Conservation (phyloP, 2,888 invertebrate genomes). For the Chrysina gloriosa region DNA sequence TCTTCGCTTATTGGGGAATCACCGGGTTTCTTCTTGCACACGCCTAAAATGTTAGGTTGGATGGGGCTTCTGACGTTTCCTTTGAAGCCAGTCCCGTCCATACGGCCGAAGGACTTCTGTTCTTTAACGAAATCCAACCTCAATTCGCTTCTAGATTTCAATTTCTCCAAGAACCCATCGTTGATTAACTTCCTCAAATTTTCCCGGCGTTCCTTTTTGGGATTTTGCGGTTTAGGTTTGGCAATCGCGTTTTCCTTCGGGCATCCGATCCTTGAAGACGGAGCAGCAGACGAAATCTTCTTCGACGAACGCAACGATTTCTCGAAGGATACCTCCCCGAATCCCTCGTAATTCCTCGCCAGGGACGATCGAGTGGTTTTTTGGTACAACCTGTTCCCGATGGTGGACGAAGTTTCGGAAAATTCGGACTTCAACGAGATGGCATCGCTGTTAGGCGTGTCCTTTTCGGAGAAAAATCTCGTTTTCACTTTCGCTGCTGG, state of each 20-base stretch:
- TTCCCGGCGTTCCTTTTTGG: slow-evolving; percentile 51
- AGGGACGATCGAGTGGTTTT: slow-evolving; percentile 71
- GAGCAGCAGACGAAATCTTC: not conserved
- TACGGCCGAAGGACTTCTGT: not conserved
- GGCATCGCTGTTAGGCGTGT: not conserved
- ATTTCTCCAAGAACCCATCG: slow-evolving; percentile 37
- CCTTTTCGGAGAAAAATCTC: not conserved
- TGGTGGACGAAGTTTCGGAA: slow-evolving; percentile 53
- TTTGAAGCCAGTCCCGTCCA: not conserved
- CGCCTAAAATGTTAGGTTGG: too few relatives aligned
- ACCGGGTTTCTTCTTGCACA: not conserved
- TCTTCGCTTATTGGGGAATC: not conserved
- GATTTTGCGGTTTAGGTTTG: slow-evolving; percentile 10
- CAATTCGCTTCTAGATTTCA: slow-evolving; percentile 39
- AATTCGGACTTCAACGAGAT: too few relatives aligned
- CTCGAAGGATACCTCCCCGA: slow-evolving; percentile 27
- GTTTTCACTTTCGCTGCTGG: not conserved
- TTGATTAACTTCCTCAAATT: slow-evolving; percentile 64
- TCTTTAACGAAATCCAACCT: slow-evolving; percentile 33
- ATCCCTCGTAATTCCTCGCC: slow-evolving; percentile 69
- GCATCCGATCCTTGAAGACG: not conserved
- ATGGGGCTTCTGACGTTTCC: not conserved
- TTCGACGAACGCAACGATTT: slow-evolving; percentile 21
- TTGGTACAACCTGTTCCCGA: slow-evolving; percentile 68
- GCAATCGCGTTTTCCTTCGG: slow-evolving; percentile 20